phyloP scores from a whole-genome alignment of 53 echinoderm and acorn worm species.

The Stichopus horrens region DNA sequence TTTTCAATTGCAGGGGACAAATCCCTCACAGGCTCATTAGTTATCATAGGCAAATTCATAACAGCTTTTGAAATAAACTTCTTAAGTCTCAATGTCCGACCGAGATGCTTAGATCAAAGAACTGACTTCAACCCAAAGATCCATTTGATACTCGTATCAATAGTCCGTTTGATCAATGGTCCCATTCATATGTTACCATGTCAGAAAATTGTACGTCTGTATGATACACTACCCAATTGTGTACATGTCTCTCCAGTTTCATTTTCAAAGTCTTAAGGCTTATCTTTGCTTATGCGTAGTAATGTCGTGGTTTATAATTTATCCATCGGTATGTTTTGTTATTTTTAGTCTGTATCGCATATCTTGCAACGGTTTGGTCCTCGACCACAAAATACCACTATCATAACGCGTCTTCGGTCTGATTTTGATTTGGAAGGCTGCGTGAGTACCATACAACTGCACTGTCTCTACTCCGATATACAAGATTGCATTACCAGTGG shows the following conservation, averaged over 20 bases:
- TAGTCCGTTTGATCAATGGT: background rate
- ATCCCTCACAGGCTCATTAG: background rate
- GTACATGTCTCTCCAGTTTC: background rate
- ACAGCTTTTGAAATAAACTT: background rate
- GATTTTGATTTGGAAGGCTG: constrained; percentile 59
- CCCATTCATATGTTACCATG: background rate
- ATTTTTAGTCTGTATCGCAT: constrained; percentile 50
- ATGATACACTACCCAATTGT: too few relatives aligned
- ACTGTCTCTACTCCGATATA: constrained; percentile 24
- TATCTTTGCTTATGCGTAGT: constrained; percentile 26
- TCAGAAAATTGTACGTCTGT: background rate
- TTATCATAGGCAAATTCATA: background rate
- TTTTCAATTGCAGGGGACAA: background rate
- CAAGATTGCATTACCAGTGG: constrained; percentile 57
- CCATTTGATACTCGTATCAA: background rate
- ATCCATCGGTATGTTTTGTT: constrained; percentile 49
- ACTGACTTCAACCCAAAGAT: background rate
- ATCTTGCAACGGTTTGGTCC: constrained; percentile 50
- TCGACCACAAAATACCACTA: constrained; percentile 4
- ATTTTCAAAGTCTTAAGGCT: background rate
- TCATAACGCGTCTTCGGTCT: constrained; percentile 26
- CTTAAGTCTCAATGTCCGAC: background rate
- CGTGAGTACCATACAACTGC: constrained; percentile 32
- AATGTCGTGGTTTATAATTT: constrained; percentile 51
- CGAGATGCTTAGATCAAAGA: background rate